Evolutionary conservation across 2,888 invertebrate species (phyloP), one percentile per base, ranked within the genome.

Genomic region (Meiosimyza platycephala): DNA sequence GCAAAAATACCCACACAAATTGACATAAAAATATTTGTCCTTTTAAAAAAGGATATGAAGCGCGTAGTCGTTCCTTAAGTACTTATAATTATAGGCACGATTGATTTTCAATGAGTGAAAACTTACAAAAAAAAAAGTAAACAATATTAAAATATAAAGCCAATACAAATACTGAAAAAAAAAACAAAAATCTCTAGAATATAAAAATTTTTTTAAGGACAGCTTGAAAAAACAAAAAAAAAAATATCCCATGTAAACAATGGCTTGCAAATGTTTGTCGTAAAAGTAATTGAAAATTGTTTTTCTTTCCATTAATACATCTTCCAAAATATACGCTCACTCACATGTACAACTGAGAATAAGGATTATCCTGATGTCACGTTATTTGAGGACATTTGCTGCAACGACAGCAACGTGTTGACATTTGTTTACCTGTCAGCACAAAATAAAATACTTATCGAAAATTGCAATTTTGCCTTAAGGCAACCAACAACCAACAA

Each of bases 341-440:
- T 40, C 9, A 40, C 40, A 40, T 57, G 57, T 28, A 57, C 13
- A 28, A 18, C 22, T 13, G 40, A 12, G 47, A 40, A 48, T 48
- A 62, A 40, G 63, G 62, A 63, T 70, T 62, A 70, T 70, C 70
- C 63, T 15, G 5, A 12, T 52, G 62, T 18, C 69, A 55, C 40
- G 40, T 15, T 40, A 40, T 40, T 40, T 33, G 59, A 60, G 22
- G 64, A 47, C 60, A 33, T 51, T 60, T 60, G 60, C 40, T 51
- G 63, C 57, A 59, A 28, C 40, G 60, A 54, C 48, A 59, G 50
- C 60, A 55, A 18, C 54, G 15, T 40, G 65, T 47, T 51, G 60
- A 62, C 50, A 69, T 69, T 62, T 62, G 69, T 63, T 70, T 70
- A 52, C 63, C 62, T 63, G 54, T 47, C 63, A 18, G 40, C 15